Evolutionary conservation across 2,797 vertebrate genomes (phyloP), one percentile per base, ranked within the genome.

Genomic region (Mormyrops attenuatus): DNA sequence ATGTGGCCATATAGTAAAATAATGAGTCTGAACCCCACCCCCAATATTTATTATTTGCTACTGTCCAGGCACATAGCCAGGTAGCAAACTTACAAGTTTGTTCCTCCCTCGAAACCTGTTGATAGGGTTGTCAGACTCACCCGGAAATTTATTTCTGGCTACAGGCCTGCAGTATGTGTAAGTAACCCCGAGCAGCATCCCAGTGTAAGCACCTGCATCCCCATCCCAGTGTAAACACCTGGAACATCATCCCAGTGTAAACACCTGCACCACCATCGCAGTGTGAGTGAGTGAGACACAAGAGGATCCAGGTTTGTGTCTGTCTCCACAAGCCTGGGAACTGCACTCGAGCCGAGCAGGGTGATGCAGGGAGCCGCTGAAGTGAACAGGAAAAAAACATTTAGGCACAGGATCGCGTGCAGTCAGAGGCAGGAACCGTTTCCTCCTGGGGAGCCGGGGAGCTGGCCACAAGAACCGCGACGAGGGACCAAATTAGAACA

Each of bases 381-480:
- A 93, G 88, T 89, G 84, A 92, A 93, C 95, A 95, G 95, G 95
- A 95, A 96, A 93, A 93, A 84, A 92, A 88, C 89, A 90, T 92
- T 91, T 89, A 91, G 93, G 92, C 90, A 34, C 44, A 26, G 82
- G 77, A 17, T 94, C 92, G 92, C 93, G 93, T 95, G 95, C 94
- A 90, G 93, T 89, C 38, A 0, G 85, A 91, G 94, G 93, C 95
- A 95, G 95, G 94, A 94, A 91, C 93, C 85, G 92, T 92, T 96
- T 96, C 96, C 96, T 95, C 93, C 91, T 41, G 47, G 50, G 52
- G 85, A 53, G 49, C 84, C 90, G 91, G 88, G 88, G 90, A 89
- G 89, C 91, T 86, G 89, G 89, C 94, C 92, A 91, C 84, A 11
- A 90, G 93, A 94, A 91, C 93, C 91, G 66, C 0, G 91, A 60